A percentile compares a stretch with the other conserved stretches of the same genome.
Conservation (phyloP, 2,888 invertebrate species). For the Nephrotoma guestfalica region DNA sequence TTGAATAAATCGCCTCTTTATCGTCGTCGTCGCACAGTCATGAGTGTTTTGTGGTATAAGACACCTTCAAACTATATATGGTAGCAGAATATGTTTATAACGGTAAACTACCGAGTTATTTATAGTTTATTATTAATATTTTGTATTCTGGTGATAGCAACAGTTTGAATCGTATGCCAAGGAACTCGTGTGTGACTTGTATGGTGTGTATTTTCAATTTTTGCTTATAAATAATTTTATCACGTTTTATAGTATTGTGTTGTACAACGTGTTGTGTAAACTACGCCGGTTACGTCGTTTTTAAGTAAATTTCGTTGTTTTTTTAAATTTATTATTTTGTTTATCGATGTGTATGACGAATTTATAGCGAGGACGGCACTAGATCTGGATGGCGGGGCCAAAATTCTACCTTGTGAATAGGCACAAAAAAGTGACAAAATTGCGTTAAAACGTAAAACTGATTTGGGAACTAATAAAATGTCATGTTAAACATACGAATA, state of each 20-base stretch:
- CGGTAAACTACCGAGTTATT: not conserved
- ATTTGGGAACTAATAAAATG: too few species aligned
- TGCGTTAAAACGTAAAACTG: too few species aligned
- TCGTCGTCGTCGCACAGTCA: not conserved
- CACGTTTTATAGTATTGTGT: not conserved
- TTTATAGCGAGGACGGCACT: too few species aligned
- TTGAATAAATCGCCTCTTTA: not conserved
- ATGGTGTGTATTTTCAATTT: not conserved
- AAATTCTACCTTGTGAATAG: too few species aligned
- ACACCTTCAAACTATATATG: not conserved
- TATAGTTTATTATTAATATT: not conserved
- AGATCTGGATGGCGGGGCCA: too few species aligned
- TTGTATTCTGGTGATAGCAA: too few species aligned
- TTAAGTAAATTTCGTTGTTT: not conserved
- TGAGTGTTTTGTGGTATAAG: not conserved
- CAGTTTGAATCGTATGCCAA: not conserved
- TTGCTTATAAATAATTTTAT: not conserved
- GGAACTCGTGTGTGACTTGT: not conserved
- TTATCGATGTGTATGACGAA: too few species aligned
- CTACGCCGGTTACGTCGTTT: not conserved
- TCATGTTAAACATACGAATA: too few species aligned
- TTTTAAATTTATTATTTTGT: too few species aligned
- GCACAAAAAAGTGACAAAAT: too few species aligned
- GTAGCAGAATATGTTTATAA: not conserved
- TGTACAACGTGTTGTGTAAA: not conserved